Conservation (phyloP, 2,888 invertebrate species). For the Oscheius sp. region DNA sequence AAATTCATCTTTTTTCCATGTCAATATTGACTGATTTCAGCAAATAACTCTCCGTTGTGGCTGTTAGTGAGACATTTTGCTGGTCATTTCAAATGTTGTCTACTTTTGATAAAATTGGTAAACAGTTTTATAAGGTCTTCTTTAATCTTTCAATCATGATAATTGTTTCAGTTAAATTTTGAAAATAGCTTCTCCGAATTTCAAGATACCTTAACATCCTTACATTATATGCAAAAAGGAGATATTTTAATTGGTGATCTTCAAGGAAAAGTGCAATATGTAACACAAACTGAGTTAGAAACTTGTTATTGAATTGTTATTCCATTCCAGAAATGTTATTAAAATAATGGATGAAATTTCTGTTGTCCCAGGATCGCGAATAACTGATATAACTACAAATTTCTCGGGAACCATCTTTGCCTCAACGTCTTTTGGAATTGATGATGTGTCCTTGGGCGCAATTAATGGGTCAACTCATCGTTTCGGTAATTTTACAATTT, state of each 20-base stretch:
- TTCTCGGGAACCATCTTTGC: slow-evolving; percentile 9
- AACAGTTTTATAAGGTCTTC: too few species aligned
- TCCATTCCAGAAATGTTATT: neutral
- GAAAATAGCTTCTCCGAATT: neutral
- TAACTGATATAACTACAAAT: slow-evolving; percentile 16
- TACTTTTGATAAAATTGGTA: too few species aligned
- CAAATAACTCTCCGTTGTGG: too few species aligned
- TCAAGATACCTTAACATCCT: neutral
- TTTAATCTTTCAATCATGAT: too few species aligned
- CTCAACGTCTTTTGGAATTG: slow-evolving; percentile 9
- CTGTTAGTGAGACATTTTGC: too few species aligned
- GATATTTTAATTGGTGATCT: slow-evolving; percentile 5
- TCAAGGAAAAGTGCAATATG: slow-evolving; percentile 1
- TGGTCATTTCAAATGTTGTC: too few species aligned
- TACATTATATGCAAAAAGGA: neutral
- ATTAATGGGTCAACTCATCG: neutral
- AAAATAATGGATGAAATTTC: neutral
- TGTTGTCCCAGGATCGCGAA: neutral
- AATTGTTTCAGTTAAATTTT: neutral
- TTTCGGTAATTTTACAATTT: slow-evolving; percentile 8
- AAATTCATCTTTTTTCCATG: too few species aligned
- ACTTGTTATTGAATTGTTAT: neutral
- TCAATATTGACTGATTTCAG: too few species aligned
- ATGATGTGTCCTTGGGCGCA: slow-evolving; percentile 11
- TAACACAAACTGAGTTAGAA: neutral